Conservation (phyloP, 2,888 invertebrate genomes). For the Dichetophora obliterata region DNA sequence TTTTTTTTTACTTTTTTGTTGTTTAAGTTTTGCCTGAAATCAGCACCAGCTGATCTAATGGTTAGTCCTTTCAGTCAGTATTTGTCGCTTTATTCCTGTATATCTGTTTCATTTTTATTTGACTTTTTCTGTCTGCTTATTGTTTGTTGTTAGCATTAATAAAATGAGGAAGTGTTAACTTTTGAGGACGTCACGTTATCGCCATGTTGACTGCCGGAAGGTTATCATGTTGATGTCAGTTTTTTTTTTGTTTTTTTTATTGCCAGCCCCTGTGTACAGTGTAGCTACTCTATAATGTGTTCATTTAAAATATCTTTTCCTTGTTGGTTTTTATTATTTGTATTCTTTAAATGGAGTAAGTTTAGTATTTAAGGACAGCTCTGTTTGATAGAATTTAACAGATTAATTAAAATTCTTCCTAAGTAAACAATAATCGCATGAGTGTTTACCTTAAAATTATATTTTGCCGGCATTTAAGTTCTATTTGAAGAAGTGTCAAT, state of each 20-base stretch:
- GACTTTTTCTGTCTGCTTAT: neutral
- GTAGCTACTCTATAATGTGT: neutral
- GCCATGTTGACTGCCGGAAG: neutral
- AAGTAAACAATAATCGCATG: neutral
- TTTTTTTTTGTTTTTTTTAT: neutral
- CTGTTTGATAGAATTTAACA: neutral
- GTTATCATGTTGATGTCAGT: neutral
- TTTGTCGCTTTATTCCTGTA: neutral
- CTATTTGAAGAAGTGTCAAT: too few relatives aligned
- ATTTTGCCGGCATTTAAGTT: too few relatives aligned
- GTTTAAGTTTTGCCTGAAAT: neutral
- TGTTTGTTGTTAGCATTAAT: conserved; percentile 22
- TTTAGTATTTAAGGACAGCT: neutral
- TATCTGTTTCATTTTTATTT: neutral
- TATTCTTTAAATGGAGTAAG: too few relatives aligned
- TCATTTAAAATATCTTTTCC: neutral
- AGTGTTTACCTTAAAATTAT: too few relatives aligned
- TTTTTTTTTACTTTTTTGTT: neutral
- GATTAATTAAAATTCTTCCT: neutral
- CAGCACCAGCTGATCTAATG: conserved; percentile 5
- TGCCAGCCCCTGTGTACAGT: neutral
- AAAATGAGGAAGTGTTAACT: conserved; percentile 9
- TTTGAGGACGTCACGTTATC: neutral
- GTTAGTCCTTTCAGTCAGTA: neutral
- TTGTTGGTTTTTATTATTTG: too few relatives aligned